Evolutionary conservation across 2,797 vertebrate species (phyloP).

Genomic region (Rhinogobio ventralis): DNA sequence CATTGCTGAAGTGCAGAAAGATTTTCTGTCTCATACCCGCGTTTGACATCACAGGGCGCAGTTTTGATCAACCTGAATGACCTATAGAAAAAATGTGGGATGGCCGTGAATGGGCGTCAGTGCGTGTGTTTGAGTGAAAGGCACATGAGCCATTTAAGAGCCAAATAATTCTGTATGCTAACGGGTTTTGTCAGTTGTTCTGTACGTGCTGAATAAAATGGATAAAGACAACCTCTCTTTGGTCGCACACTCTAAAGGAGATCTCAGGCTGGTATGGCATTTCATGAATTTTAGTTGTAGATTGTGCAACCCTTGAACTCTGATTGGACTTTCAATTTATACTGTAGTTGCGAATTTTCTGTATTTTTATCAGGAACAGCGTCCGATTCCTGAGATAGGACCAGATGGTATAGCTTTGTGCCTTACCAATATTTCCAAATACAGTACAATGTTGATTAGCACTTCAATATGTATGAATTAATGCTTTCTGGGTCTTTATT

Average conservation of each 20-base stretch:
- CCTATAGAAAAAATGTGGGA: background rate
- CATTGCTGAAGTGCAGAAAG: background rate
- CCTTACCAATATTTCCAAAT: background rate
- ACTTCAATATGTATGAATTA: background rate
- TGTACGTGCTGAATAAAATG: slow-evolving; percentile 50
- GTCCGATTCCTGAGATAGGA: slow-evolving; percentile 88
- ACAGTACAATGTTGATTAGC: too few relatives aligned
- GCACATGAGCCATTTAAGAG: too few relatives aligned
- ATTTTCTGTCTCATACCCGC: too few relatives aligned
- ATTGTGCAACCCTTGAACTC: background rate
- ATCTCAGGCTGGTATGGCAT: slow-evolving; percentile 84
- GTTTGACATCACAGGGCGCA: background rate
- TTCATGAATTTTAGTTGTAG: background rate
- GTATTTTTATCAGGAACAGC: slow-evolving; percentile 83
- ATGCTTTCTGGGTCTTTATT: background rate
- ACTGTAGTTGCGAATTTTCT: background rate
- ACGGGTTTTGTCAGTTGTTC: background rate
- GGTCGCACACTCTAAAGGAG: slow-evolving; percentile 82
- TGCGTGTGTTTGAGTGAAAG: background rate
- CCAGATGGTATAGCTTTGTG: slow-evolving; percentile 82
- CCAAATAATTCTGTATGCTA: slow-evolving; percentile 54
- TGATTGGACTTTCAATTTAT: background rate
- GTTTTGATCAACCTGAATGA: slow-evolving; percentile 28
- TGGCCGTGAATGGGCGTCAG: background rate
- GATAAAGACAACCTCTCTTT: slow-evolving; percentile 83